Percentiles rank a stretch among this genome's conserved stretches.
phyloP scores from a whole-genome alignment of 2,113 vertebrate species.

The Ciconia stormi region DNA sequence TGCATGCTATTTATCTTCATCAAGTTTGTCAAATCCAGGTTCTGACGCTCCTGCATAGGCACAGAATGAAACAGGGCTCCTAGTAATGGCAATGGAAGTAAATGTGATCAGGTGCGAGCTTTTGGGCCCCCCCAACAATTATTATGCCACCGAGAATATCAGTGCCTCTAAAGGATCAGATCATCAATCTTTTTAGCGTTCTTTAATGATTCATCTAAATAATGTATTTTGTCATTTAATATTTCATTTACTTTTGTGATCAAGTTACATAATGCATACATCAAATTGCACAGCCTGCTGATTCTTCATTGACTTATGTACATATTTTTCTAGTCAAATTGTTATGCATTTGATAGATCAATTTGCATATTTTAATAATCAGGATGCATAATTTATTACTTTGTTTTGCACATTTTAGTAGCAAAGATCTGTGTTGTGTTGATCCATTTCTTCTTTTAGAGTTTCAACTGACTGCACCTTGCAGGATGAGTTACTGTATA shows the following conservation, averaged over 20 bases:
- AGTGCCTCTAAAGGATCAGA: background rate
- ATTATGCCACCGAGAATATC: background rate
- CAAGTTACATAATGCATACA: constrained; percentile 32
- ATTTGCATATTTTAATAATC: constrained; percentile 59
- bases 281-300: background rate
- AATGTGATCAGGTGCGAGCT: background rate
- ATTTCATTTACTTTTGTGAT: constrained; percentile 59
- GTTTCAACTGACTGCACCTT: background rate
- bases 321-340: constrained; percentile 62
- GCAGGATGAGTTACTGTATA: background rate
- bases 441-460: constrained; percentile 23
- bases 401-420: constrained; percentile 48
- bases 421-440: background rate
- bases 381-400: constrained; percentile 47
- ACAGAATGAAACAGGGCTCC: background rate
- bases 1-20: background rate
- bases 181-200: background rate
- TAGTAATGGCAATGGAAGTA: background rate
- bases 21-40: background rate
- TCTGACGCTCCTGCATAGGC: background rate
- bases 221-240: constrained; percentile 47
- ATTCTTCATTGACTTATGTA: constrained; percentile 53
- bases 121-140: background rate
- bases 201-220: constrained; percentile 18
- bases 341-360: background rate